Evolutionary conservation across 2,888 invertebrate genomes (phyloP).

Genomic region (Sarcophaga carnaria): DNA sequence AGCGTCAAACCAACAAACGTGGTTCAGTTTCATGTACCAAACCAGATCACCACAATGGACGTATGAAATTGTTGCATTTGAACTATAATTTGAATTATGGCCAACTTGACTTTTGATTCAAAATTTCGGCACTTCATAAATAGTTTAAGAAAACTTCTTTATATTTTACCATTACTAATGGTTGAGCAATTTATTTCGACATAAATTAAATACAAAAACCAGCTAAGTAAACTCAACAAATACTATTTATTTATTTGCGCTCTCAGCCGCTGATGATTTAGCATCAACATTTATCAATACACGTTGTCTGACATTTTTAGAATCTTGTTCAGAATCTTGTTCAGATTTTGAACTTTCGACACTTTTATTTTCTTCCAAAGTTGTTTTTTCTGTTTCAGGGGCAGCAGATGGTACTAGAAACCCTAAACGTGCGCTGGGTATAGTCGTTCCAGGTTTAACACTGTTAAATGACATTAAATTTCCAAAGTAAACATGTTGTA

Average conservation of each 20-base stretch:
- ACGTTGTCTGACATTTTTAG: not conserved
- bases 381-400: not conserved
- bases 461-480: conserved; percentile 89
- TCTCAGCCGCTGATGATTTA: not conserved
- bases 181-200: no score
- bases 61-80: no score
- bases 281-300: not conserved
- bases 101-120: no score
- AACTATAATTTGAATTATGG: no score
- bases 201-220: not conserved
- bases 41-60: no score
- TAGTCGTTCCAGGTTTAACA: conserved; percentile 76
- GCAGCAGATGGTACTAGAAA: conserved; percentile 70
- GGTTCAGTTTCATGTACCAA: no score
- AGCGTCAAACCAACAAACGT: no score
- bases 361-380: not conserved
- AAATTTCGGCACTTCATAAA: no score
- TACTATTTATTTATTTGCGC: not conserved
- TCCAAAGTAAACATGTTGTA: conserved; percentile 97
- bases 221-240: not conserved
- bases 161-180: no score
- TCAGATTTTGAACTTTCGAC: not conserved
- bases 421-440: conserved; percentile 78
- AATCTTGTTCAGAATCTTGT: conserved; percentile 5
- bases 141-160: no score